Conservation (phyloP, 2,888 invertebrate genomes). For the Lordiphosa andalusiaca region DNA sequence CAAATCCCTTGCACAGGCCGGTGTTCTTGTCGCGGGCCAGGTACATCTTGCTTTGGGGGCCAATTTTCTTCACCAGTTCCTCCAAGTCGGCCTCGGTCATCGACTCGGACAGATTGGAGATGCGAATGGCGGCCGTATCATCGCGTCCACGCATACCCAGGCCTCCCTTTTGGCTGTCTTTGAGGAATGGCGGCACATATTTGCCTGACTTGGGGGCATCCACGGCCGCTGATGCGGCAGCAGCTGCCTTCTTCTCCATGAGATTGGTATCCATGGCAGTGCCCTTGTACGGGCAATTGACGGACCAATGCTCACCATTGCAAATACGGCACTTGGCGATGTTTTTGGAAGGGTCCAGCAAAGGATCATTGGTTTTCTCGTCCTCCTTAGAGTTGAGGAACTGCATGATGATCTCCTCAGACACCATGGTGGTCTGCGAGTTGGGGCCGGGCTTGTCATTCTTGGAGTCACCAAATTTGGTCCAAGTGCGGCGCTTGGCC, state of each 20-base stretch:
- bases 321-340: slow-evolving; percentile 91
- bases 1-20: slow-evolving; percentile 96
- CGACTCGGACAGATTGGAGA: slow-evolving; percentile 98
- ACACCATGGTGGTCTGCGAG: slow-evolving; percentile 97
- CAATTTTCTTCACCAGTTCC: slow-evolving; percentile 96
- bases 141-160: slow-evolving; percentile 86
- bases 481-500: slow-evolving; percentile 95
- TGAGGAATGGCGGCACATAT: slow-evolving; percentile 93
- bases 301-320: slow-evolving; percentile 98
- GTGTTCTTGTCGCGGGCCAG: slow-evolving; percentile 96
- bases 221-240: slow-evolving; percentile 75
- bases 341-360: slow-evolving; percentile 90
- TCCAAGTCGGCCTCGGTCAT: slow-evolving; percentile 97
- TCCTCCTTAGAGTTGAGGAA: slow-evolving; percentile 94
- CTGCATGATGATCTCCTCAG: slow-evolving; percentile 98
- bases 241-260: slow-evolving; percentile 82
- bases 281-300: slow-evolving; percentile 98
- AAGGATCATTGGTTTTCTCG: slow-evolving; percentile 92
- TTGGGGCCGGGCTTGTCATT: slow-evolving; percentile 98
- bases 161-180: slow-evolving; percentile 91
- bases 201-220: slow-evolving; percentile 81
- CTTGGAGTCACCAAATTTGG: slow-evolving; percentile 95
- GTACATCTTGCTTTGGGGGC: slow-evolving; percentile 95
- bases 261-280: slow-evolving; percentile 87
- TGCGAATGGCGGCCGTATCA: slow-evolving; percentile 95